Evolutionary conservation across 2,888 invertebrate species (phyloP).

Genomic region (Tolmerus cingulatus): DNA sequence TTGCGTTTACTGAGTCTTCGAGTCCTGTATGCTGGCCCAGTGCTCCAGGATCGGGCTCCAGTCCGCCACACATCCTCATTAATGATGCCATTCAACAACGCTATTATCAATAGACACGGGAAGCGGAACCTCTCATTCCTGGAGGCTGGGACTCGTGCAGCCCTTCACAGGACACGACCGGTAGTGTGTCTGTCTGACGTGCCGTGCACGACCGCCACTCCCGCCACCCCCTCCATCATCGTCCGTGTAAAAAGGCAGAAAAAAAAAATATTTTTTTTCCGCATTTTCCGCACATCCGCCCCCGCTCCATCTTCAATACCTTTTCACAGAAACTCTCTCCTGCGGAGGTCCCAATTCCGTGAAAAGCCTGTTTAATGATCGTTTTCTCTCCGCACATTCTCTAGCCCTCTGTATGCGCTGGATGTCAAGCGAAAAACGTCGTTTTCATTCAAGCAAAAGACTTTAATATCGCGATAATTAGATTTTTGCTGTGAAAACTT

Average conservation of each 20-base stretch:
- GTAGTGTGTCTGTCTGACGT: background rate
- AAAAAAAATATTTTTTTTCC: background rate
- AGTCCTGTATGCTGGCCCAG: background rate
- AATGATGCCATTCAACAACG: background rate
- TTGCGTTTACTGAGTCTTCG: background rate
- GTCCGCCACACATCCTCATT: conserved; percentile 7
- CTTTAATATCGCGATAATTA: conserved; percentile 24
- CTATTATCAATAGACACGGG: background rate
- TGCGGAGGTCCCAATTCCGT: background rate
- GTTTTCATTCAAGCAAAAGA: conserved; percentile 23
- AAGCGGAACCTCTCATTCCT: background rate
- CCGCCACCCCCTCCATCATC: background rate
- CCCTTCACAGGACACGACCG: background rate
- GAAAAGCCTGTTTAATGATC: conserved; percentile 22
- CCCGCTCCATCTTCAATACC: background rate
- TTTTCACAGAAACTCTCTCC: background rate
- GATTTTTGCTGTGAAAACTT: conserved; percentile 5
- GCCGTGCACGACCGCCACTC: background rate
- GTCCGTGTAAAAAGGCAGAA: background rate
- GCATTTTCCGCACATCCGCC: background rate
- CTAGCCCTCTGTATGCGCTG: background rate
- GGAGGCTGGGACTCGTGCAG: background rate
- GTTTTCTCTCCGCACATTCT: background rate
- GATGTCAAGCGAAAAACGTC: background rate
- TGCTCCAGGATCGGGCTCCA: background rate